Evolutionary conservation across 2,797 vertebrate species (phyloP).

Genomic region (Otolemur crassicaudatus): DNA sequence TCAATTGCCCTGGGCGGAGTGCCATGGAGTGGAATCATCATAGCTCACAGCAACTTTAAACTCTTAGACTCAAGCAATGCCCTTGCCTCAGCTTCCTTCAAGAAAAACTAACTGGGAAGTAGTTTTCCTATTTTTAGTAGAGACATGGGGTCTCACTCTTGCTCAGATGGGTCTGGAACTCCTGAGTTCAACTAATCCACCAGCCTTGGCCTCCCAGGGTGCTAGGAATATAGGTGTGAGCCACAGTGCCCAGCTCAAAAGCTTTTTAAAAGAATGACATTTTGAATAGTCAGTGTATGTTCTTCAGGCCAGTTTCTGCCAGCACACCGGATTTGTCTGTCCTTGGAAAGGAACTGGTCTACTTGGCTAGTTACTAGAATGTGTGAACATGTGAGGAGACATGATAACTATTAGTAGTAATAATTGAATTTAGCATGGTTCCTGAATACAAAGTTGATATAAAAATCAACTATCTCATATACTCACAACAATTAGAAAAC

Average conservation of each 20-base stretch:
- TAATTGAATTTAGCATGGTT: not conserved
- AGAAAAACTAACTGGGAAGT: no score
- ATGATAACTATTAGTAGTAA: not conserved
- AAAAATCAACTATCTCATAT: not conserved
- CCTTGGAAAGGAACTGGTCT: not conserved
- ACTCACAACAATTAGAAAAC: not conserved
- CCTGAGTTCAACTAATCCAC: no score
- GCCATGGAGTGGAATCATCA: no score
- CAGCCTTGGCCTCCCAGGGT: no score
- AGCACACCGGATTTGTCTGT: not conserved
- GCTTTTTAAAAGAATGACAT: conserved; percentile 3
- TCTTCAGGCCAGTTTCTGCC: not conserved
- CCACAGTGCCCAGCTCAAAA: not conserved
- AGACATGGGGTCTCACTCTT: no score
- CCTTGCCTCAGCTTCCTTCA: no score
- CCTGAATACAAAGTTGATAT: not conserved
- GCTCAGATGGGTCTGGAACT: no score
- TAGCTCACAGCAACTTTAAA: no score
- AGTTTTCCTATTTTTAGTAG: no score
- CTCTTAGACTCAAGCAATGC: no score
- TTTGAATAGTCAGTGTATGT: not conserved
- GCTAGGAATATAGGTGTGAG: no score
- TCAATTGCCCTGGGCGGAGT: no score
- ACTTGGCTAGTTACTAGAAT: not conserved
- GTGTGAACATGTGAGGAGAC: not conserved